Evolutionary conservation across 2,113 vertebrate genomes (phyloP).

Genomic region (Craseonycteris thonglongyai): DNA sequence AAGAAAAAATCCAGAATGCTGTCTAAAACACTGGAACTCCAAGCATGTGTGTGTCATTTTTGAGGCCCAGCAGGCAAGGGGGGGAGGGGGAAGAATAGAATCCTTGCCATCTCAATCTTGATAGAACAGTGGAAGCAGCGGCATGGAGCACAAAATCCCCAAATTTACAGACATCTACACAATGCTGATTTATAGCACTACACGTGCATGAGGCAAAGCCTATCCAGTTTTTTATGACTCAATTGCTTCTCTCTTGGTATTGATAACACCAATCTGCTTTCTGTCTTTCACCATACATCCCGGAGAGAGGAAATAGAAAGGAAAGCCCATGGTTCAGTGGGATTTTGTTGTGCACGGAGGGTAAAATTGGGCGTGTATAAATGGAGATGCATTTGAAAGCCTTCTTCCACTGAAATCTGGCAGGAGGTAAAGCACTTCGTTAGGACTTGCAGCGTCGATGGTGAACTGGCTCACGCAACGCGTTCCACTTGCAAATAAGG

Average conservation of each 20-base stretch:
- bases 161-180: background rate
- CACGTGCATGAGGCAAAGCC: slow-evolving; percentile 15
- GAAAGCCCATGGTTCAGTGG: slow-evolving; percentile 52
- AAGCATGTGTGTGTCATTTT: background rate
- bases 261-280: slow-evolving; percentile 47
- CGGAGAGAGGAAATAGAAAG: slow-evolving; percentile 58
- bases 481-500: slow-evolving; percentile 55
- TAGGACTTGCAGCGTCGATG: slow-evolving; percentile 56
- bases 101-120: background rate
- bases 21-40: background rate
- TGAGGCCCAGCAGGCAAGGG: background rate
- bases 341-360: slow-evolving; percentile 42
- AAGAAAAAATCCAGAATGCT: background rate
- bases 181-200: slow-evolving; percentile 16
- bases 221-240: slow-evolving; percentile 50
- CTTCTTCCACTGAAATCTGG: slow-evolving; percentile 58
- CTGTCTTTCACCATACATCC: slow-evolving; percentile 42
- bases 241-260: slow-evolving; percentile 59
- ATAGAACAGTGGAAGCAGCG: background rate
- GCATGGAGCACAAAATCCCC: background rate
- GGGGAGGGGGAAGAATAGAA: background rate
- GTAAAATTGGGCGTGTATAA: slow-evolving; percentile 44
- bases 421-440: slow-evolving; percentile 60
- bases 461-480: slow-evolving; percentile 35
- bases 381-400: slow-evolving; percentile 64